Base-by-base conservation (phyloP, 2,888 invertebrate genomes). In the Diaphora mendica region DNA sequence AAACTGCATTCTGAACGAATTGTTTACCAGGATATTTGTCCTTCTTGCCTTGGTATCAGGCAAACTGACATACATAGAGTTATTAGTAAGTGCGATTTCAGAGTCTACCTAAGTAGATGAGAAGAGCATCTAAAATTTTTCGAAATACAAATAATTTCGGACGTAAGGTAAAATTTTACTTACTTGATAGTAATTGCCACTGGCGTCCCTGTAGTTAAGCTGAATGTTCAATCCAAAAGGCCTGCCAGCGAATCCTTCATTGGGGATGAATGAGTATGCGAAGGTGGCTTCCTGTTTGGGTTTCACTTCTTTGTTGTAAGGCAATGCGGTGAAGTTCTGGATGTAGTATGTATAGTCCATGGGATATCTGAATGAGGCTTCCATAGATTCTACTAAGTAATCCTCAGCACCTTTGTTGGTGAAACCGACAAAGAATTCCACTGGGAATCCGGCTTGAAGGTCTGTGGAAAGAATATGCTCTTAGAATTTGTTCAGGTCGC, bases 261-360 rank as follows among this genome's bases (percentile, higher is more conserved):
- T 98, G 39, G 99, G 99, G 77, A 98, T 96, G 93, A 99, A 99
- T 0, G 98, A 98, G 94, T 99, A 99, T 42, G 98, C 98, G 74
- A 99, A 97, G 0, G 99, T 99, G 3, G 99, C 99, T 94, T 99
- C 99, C 82, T 99, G 97, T 72, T 97, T 97, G 0, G 99, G 98
- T 85, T 98, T 98, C 1, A 99, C 98, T 84, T 98, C 96, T 84
- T 98, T 97, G 89, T 98, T 98, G 94, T 98, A 99, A 2, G 97
- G 97, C 86, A 99, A 96, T 0, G 98, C 98, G 0, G 99, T 99
- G 96, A 99, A 99, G 95, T 99, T 99, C 95, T 99, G 99, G 83
- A 99, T 99, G 95, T 98, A 98, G 95, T 99, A 99, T 84, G 98
- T 99, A 95, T 99, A 99, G 94, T 99, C 99, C 98, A 99, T 98